Percentiles rank a stretch among this genome's conserved stretches.
Conservation (phyloP, 2,888 invertebrate species). For the Perizoma flavofasciatum region DNA sequence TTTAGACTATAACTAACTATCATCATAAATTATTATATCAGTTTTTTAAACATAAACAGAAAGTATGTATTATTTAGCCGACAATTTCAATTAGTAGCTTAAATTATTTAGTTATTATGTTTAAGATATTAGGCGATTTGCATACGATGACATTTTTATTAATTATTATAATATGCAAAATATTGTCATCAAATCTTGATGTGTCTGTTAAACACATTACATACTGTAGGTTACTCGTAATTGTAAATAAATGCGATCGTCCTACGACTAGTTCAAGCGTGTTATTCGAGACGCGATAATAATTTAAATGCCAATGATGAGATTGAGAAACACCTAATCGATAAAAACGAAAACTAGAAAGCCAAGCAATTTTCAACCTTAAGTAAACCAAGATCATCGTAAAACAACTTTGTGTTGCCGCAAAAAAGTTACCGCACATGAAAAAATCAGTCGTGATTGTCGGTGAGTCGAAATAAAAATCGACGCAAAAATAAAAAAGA, state of each 20-base stretch:
- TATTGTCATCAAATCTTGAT: conserved; percentile 35
- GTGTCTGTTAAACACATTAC: no score
- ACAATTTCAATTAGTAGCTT: conserved; percentile 5
- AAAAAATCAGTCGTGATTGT: conserved; percentile 67
- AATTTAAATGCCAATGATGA: conserved; percentile 37
- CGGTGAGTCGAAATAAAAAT: conserved; percentile 51
- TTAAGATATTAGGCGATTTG: conserved; percentile 16
- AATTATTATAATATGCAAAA: conserved; percentile 29
- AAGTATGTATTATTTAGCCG: conserved; percentile 1
- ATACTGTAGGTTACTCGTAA: conserved; percentile 19
- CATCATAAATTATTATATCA: conserved; percentile 13
- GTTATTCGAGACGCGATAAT: conserved; percentile 38
- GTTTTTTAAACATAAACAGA: no score
- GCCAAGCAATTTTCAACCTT: conserved; percentile 13
- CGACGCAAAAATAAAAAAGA: conserved; percentile 50
- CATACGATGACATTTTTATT: conserved; percentile 10
- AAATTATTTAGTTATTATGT: conserved; percentile 19
- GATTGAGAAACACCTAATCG: conserved; percentile 9
- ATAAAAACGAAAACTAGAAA: conserved; percentile 13
- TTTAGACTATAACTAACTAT: conserved; percentile 17
- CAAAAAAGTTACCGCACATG: conserved; percentile 32
- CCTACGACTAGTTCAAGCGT: conserved; percentile 60
- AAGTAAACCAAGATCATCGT: conserved; percentile 16
- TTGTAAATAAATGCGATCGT: conserved; percentile 59
- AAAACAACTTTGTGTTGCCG: conserved; percentile 25